Evolutionary conservation across 2,888 invertebrate genomes (phyloP).

Genomic region (Melanophora roralis): DNA sequence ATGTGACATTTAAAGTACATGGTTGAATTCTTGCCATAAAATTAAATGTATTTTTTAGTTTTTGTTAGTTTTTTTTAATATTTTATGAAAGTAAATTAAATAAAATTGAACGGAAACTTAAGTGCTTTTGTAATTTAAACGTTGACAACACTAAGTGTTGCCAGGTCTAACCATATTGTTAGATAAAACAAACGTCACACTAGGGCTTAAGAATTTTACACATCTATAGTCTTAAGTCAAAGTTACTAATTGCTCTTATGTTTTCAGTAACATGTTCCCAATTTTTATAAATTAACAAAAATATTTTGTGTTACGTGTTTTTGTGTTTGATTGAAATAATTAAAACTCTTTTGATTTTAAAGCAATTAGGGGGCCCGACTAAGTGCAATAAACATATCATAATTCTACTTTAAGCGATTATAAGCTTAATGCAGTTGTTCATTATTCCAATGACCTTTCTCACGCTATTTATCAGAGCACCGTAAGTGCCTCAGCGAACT

Average conservation of each 20-base stretch:
- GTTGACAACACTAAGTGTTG: no score
- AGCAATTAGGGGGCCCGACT: neutral
- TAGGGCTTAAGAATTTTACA: neutral
- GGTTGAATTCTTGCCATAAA: no score
- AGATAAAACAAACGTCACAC: no score
- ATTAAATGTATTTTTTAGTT: no score
- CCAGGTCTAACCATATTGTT: no score
- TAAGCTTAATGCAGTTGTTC: neutral
- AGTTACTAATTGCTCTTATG: neutral
- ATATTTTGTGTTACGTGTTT: neutral
- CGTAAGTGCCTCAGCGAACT: neutral
- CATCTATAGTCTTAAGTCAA: neutral
- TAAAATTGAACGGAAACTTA: no score
- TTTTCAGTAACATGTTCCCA: neutral
- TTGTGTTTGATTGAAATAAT: neutral
- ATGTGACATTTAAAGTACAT: no score
- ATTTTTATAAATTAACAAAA: neutral
- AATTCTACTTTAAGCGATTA: conserved; percentile 1
- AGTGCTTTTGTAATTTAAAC: no score
- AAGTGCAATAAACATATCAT: conserved; percentile 1
- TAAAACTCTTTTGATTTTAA: neutral
- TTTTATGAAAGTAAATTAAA: no score
- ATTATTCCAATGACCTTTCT: neutral
- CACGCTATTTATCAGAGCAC: neutral
- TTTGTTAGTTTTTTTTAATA: no score